Percentiles rank a stretch among this genome's conserved stretches.
Evolutionary conservation across 2,797 vertebrate genomes (phyloP).

Genomic region (Coregonus suidteri): DNA sequence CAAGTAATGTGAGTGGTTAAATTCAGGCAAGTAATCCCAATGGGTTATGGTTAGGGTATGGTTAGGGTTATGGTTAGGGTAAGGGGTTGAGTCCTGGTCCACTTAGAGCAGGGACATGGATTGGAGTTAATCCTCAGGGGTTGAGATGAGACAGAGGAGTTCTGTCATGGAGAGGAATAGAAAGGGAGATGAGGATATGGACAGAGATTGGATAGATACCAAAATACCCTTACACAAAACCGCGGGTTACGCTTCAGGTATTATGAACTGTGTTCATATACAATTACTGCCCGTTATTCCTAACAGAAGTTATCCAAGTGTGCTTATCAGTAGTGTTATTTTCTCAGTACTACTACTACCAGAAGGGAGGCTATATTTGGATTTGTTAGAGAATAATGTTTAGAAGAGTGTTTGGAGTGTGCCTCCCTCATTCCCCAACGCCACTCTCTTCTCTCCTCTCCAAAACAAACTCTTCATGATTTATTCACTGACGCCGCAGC

Average conservation of each 20-base stretch:
- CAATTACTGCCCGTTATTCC: neutral
- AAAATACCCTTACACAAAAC: neutral
- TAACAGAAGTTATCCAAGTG: neutral
- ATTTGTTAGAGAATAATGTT: slow-evolving; percentile 21
- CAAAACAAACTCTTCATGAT: slow-evolving; percentile 34
- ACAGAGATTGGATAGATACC: neutral
- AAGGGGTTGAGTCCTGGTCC: too few relatives aligned
- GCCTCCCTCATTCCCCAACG: slow-evolving; percentile 5
- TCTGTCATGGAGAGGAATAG: too few relatives aligned
- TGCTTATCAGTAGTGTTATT: neutral
- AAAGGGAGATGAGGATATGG: neutral
- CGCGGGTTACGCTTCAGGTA: neutral
- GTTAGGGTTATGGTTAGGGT: too few relatives aligned
- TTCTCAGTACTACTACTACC: neutral
- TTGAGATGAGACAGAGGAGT: too few relatives aligned
- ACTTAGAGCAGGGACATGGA: too few relatives aligned
- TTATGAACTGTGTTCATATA: neutral
- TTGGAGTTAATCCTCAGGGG: too few relatives aligned
- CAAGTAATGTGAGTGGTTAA: too few relatives aligned
- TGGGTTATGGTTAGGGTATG: too few relatives aligned
- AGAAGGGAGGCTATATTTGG: slow-evolving; percentile 17
- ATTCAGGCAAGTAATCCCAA: too few relatives aligned
- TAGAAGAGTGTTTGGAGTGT: neutral
- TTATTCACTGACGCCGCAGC: slow-evolving; percentile 35
- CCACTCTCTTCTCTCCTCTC: slow-evolving; percentile 15